Evolutionary conservation across 2,113 vertebrate species (phyloP).

Genomic region (Numida meleagris): DNA sequence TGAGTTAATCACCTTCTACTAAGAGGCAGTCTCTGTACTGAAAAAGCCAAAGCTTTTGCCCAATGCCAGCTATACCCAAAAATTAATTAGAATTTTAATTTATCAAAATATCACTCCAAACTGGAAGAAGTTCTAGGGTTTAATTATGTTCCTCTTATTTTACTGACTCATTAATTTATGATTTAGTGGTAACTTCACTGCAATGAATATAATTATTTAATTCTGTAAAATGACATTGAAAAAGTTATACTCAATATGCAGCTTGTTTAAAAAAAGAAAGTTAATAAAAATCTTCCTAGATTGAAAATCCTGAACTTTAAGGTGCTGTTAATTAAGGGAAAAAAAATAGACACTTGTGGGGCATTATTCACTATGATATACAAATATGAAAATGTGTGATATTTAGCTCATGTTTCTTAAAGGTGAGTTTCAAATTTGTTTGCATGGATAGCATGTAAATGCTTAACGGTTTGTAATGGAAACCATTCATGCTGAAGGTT

Average conservation of each 20-base stretch:
- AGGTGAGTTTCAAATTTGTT: not conserved
- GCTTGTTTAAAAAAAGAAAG: slow-evolving; percentile 30
- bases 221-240: slow-evolving; percentile 17
- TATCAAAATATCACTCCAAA: slow-evolving; percentile 47
- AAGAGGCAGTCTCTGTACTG: not conserved
- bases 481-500: not conserved
- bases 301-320: slow-evolving; percentile 42
- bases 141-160: slow-evolving; percentile 50
- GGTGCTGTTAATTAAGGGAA: slow-evolving; percentile 27
- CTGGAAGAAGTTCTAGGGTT: slow-evolving; percentile 20
- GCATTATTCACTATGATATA: not conserved
- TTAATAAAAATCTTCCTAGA: slow-evolving; percentile 1
- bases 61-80: not conserved
- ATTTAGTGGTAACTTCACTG: not conserved
- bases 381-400: slow-evolving; percentile 13
- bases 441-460: not conserved
- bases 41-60: not conserved
- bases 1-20: not conserved
- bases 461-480: not conserved
- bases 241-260: not conserved
- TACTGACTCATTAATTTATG: slow-evolving; percentile 36
- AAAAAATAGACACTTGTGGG: not conserved
- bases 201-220: not conserved
- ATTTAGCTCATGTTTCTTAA: not conserved
- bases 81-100: slow-evolving; percentile 42